phyloP scores from a whole-genome alignment of 2,888 invertebrate species.

The Drosophila mimica region DNA sequence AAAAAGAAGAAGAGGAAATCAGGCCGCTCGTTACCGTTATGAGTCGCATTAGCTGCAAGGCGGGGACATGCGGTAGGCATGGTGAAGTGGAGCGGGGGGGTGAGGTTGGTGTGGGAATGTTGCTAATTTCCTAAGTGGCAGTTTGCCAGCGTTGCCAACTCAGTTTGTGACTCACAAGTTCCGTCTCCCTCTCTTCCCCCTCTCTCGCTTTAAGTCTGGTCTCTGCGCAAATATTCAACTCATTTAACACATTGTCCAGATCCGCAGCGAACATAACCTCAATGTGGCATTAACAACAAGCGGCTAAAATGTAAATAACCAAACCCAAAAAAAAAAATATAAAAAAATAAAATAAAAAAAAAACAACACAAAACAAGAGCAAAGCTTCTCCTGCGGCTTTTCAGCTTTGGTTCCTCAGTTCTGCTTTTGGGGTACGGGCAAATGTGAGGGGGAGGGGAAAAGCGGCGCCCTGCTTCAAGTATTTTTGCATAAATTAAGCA shows the following conservation, averaged over 20 bases:
- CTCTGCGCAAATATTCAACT: conserved; percentile 65
- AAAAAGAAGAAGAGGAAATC: conserved; percentile 3
- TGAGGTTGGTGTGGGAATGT: background rate
- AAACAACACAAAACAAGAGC: conserved; percentile 30
- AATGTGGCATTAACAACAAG: conserved; percentile 46
- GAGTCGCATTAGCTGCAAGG: conserved; percentile 41
- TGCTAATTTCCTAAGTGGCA: conserved; percentile 64
- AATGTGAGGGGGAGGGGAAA: background rate
- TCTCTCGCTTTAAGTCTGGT: conserved; percentile 3
- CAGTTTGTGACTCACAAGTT: conserved; percentile 24
- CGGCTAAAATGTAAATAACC: conserved; percentile 31
- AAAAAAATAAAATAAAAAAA: background rate
- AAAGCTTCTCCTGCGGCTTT: conserved; percentile 26
- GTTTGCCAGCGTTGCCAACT: conserved; percentile 28
- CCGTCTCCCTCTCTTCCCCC: background rate
- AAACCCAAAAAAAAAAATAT: conserved; percentile 4
- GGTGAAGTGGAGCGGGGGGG: background rate
- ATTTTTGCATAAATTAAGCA: conserved; percentile 75
- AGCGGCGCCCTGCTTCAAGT: conserved; percentile 20
- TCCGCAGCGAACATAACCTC: conserved; percentile 61
- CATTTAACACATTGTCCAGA: conserved; percentile 76
- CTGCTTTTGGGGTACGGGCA: background rate
- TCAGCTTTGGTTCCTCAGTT: background rate
- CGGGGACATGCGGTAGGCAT: background rate
- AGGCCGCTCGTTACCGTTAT: conserved; percentile 52